Conservation (phyloP, 2,888 invertebrate genomes). For the Leptarthrus brevirostris region DNA sequence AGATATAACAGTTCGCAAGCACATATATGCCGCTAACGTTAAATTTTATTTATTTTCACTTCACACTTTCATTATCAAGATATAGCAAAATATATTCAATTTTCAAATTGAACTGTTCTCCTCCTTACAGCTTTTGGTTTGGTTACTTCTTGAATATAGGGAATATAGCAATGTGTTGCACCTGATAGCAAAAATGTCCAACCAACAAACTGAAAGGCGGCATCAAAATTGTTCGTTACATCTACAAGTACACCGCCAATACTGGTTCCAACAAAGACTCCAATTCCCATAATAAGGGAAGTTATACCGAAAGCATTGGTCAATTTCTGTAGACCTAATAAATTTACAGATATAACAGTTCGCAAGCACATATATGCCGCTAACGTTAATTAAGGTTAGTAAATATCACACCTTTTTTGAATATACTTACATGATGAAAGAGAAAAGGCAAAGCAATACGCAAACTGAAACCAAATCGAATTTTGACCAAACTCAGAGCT, state of each 20-base stretch:
- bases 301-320: conserved; percentile 84
- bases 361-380: conserved; percentile 81
- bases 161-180: not conserved
- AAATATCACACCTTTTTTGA: no score
- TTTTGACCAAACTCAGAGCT: conserved; percentile 70
- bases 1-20: no score
- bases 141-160: no score
- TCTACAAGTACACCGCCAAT: conserved; percentile 63
- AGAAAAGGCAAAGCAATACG: conserved; percentile 36
- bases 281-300: conserved; percentile 80
- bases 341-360: conserved; percentile 80
- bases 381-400: conserved; percentile 70
- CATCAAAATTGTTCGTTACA: conserved; percentile 55
- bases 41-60: no score
- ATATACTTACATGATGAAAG: conserved; percentile 25
- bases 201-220: conserved; percentile 61
- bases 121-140: no score
- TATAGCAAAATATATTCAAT: not conserved
- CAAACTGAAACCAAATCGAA: conserved; percentile 22
- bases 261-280: conserved; percentile 74
- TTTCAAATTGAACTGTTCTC: not conserved
- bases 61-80: no score
- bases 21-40: no score
- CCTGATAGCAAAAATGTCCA: conserved; percentile 1
- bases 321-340: conserved; percentile 79